Conservation (phyloP, 2,797 vertebrate genomes). For the Capromys pilorides region DNA sequence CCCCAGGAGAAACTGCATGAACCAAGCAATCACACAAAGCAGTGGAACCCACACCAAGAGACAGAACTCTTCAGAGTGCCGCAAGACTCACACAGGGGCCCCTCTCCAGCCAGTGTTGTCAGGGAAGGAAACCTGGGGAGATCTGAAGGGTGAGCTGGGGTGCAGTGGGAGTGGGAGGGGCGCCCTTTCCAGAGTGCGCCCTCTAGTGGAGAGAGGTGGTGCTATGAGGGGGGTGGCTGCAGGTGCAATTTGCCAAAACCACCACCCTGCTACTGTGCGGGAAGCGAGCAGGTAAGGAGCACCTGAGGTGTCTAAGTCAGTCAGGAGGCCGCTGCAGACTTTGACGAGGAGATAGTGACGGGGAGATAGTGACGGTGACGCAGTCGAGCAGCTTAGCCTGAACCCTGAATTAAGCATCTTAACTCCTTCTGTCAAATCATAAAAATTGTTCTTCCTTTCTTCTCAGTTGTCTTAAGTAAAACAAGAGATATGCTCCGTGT, state of each 20-base stretch:
- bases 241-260: neutral
- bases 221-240: neutral
- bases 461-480: slow-evolving; percentile 2
- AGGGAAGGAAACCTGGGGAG: neutral
- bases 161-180: neutral
- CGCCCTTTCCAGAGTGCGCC: accelerated
- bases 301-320: accelerated
- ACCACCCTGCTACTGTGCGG: neutral
- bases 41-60: neutral
- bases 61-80: no score
- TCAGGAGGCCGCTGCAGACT: neutral
- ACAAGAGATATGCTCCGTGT: neutral
- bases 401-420: neutral
- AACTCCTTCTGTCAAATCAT: neutral
- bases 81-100: accelerated
- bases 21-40: no score
- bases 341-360: neutral
- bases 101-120: neutral
- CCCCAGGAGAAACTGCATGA: neutral
- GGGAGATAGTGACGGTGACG: neutral
- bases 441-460: slow-evolving; percentile 17
- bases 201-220: neutral
- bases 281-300: neutral
- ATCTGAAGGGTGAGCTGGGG: neutral
- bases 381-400: neutral